Base-by-base conservation (phyloP, 92 coral and sea anemone genomes). In the Porites divaricata region DNA sequence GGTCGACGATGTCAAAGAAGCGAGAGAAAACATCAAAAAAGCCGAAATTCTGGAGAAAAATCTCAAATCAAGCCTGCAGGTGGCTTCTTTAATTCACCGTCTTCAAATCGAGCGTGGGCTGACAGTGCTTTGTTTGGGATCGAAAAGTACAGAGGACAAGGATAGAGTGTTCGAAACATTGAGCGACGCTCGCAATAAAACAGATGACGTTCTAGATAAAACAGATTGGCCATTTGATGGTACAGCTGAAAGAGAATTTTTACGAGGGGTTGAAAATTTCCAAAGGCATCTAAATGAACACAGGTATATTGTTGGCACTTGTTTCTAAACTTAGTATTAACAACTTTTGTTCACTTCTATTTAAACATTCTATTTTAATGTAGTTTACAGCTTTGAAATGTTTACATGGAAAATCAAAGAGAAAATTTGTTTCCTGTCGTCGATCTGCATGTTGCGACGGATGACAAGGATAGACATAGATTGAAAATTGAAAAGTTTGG, bases 41-140 rank as follows among this genome's bases (percentile, higher is more conserved):
- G 89, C 86, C 48, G 75, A 62, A 24, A 45, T 21, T 9, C 52
- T 88, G 70, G 80, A 91, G 45, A 63, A 28, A 2, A 83, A 81
- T 5, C 74, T 91, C 1, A 75, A 85, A 2, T 52, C 67, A 17
- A 88, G 86, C 28, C 53, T 89, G 13, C 66, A 75, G n/a, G 87
- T 85, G n/a, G 95, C 95, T n/a, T 54, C 51, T 24, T 49, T 91
- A 70, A 88, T 91, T 14, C 95, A 91, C 80, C 74, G 62, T 12
- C 63, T 92, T 35, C 93, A 92, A 75, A 88, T 84, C 8, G 91
- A 92, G 67, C 87, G 93, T 23, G 93, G 93, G 8, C 57, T 87
- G 14, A 86, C 93, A 1, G 93, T 87, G 14, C 25, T 92, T 79
- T 89, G 88, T 58, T 83, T 92, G 58, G 85, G 93, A 74, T 92